These are phyloP conservation scores for Centropyge bicolor DNA, from an alignment of 2,797 vertebrate species.

Conservation along the genomic window DNA sequence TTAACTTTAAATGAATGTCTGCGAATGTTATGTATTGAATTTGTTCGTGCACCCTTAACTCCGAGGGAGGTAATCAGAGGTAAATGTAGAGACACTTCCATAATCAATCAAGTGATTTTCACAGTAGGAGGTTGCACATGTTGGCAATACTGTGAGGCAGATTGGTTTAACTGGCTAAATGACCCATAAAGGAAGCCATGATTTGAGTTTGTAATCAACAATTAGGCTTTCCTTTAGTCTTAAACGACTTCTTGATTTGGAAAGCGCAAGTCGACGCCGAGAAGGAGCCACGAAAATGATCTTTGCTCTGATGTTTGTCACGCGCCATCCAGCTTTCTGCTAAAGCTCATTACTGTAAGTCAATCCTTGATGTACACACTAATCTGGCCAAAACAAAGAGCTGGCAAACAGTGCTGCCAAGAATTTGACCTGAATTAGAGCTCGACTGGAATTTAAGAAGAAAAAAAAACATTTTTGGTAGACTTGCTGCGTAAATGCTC, in stretches of 20 bases:
- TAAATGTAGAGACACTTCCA: constrained; percentile 51
- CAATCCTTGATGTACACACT: constrained; percentile 35
- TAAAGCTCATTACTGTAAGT: constrained; percentile 55
- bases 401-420: constrained; percentile 28
- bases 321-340: constrained; percentile 16
- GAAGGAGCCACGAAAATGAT: constrained; percentile 2
- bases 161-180: constrained; percentile 63
- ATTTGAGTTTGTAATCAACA: constrained; percentile 70
- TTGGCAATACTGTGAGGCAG: constrained; percentile 38
- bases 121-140: constrained; percentile 49
- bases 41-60: constrained; percentile 20
- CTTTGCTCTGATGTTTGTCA: constrained; percentile 22
- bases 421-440: constrained; percentile 41
- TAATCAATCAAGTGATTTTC: constrained; percentile 68
- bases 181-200: constrained; percentile 59
- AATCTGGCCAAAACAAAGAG: constrained; percentile 57
- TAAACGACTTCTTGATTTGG: constrained; percentile 50
- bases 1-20: neutral
- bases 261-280: constrained; percentile 27
- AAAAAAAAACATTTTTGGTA: constrained; percentile 24
- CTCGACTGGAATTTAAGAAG: constrained; percentile 39
- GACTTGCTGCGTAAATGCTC: constrained; percentile 22
- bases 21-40: constrained; percentile 18
- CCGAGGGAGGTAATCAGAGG: constrained; percentile 52
- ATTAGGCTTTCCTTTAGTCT: constrained; percentile 51